These are phyloP conservation scores for Alca torda DNA, from an alignment of 2,797 vertebrate genomes.

Conservation along the genomic window DNA sequence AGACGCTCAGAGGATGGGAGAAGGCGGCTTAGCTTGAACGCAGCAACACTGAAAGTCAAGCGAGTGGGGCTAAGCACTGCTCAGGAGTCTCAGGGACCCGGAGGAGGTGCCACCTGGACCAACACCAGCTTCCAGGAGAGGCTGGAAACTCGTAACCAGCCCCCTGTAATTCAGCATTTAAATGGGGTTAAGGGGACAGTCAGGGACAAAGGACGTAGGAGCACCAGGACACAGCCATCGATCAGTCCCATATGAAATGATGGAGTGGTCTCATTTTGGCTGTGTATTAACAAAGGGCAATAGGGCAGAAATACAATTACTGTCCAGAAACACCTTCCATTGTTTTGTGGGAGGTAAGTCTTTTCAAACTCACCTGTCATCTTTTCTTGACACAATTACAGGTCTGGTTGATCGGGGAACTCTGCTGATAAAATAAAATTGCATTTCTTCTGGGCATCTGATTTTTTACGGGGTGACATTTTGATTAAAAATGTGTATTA, in stretches of 20 bases:
- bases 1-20: not conserved
- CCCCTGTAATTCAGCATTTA: not conserved
- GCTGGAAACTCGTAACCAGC: not conserved
- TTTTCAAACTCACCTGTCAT: slow-evolving; percentile 31
- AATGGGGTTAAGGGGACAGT: not conserved
- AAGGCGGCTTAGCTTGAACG: not conserved
- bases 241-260: not conserved
- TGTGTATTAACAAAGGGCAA: not conserved
- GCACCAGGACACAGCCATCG: not conserved
- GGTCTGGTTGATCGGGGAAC: not conserved
- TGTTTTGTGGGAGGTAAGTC: not conserved
- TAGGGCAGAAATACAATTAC: slow-evolving; percentile 35
- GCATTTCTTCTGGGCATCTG: not conserved
- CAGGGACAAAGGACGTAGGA: not conserved
- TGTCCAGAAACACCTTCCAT: not conserved
- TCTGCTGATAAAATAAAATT: not conserved
- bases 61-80: rapidly evolving
- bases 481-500: not conserved
- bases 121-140: not conserved
- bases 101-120: not conserved
- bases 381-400: not conserved
- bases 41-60: not conserved
- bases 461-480: not conserved
- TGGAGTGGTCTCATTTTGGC: not conserved
- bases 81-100: not conserved